Base-by-base conservation (phyloP, 2,113 vertebrate species). In the Numenius arquata region DNA sequence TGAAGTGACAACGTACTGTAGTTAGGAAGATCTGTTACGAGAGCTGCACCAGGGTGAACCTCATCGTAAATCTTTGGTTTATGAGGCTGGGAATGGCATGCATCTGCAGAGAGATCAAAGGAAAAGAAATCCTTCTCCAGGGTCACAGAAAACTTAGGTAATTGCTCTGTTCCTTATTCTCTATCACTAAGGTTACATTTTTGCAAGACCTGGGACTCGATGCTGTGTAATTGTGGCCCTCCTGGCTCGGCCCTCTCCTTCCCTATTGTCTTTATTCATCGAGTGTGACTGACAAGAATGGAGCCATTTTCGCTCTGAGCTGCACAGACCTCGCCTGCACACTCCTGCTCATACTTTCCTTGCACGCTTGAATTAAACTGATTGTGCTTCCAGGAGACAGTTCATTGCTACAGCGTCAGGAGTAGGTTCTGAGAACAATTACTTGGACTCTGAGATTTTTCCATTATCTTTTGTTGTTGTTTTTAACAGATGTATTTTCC, bases 71-170 rank as follows among this genome's bases (percentile, higher is more conserved):
- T 88, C 81, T 50, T 2, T 58, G 91, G 2, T 85, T 85, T 76
- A 89, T 74, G 85, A 80, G 92, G 78, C 87, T 12, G 23, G 87
- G 81, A 85, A 89, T 43, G 85, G 85, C 83, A 88, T 22, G 20
- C 36, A 55, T 96, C 84, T 68, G 71, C 66, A 78, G 52, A 41
- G 93, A 95, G 95, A 96, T 95, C 91, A 96, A 95, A 95, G 67
- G 55, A 15, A 85, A 94, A 83, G 41, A 74, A 78, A 92, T 53
- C 80, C 77, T 87, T 85, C 86, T 76, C 41, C 61, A 32, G 79
- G 94, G 91, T 93, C 92, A 89, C 53, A 61, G 89, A 96, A 93
- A 93, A 89, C 74, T 45, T 70, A 11, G 0, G 2, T 85, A 95
- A 96, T 94, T 94, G 91, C 93, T 87, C 55, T 47, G 93, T 87